Evolutionary conservation across 2,797 vertebrate genomes (phyloP), one percentile per base, ranked within the genome.

Genomic region (Enteromius trimaculatus): DNA sequence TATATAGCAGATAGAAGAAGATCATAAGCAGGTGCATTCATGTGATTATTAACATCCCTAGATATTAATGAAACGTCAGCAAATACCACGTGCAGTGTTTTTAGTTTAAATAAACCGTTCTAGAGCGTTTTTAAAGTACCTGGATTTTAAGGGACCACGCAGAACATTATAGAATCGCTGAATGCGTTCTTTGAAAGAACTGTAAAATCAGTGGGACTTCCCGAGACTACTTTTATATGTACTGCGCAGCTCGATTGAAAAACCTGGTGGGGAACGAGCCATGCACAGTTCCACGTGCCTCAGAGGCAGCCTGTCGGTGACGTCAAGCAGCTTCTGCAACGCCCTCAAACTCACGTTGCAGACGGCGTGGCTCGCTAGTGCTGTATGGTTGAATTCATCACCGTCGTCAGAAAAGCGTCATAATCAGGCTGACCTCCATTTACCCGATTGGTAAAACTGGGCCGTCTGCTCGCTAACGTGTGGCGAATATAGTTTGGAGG

Each of bases 231-330:
- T 68, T 79, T 69, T 16, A 17, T 21, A 42, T 29, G 26, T 47
- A 2, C 11, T 16, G 64, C 49, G 34, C 37, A 62, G 3, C 19
- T 29, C 9, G 0, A 10, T 1, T 23, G 16, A 62, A 62, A 26
- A 55, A n/a, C 4, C 65, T 88, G 77, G 68, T 72, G 79, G 58
- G 9, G 60, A 29, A 66, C 58, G 10, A 49, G 21, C 75, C 87
- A 87, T 82, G 78, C 87, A 84, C 47, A 39, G 55, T 29, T 86
- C 77, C 88, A 77, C 85, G 85, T 88, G 88, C 53, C 49, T 71
- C 69, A 10, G 84, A 66, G 53, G 34, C 42, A 37, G 55, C n/a
- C 66, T 72, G 26, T 0, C n/a, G 65, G 64, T 88, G 87, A 87
- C 85, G 82, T 81, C 87, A 77, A 3, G 1, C n/a, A 6, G 1